Base-by-base conservation (phyloP, 2,888 invertebrate species). In the Pyrrhopygopsis socrates region DNA sequence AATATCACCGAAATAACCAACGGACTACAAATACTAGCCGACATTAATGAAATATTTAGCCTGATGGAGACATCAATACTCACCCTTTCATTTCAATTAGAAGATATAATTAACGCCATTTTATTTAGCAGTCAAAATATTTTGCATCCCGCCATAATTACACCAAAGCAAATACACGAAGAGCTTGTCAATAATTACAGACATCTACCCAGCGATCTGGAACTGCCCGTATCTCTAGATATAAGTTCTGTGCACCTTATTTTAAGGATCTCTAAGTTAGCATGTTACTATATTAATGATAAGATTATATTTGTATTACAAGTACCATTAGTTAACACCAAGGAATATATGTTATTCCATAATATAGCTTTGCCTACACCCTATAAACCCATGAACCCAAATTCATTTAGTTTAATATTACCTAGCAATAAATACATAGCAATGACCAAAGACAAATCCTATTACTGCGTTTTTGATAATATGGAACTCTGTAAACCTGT, bases 81-180 rank as follows among this genome's bases (percentile, higher is more conserved):
- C 24, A 79, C 79, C 18, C 20, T 79, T 5, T 79, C 78, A 2
- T 78, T 78, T 58, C 54, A 68, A 78, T 58, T 78, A 38, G 78
- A 78, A 78, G 78, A 78, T 29, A 24, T 71, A 54, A 70, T 54
- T n/a, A 79, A 71, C 81, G 70, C 91, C 18, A 81, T 92, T 4
- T 24, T 92, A n/a, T 82, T 92, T n/a, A 86, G 84, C 68, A 92
- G 67, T 24, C 30, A 73, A 50, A 90, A 92, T 67, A 85, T 81
- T 9, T 50, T 94, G 11, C 90, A 93, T 45, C 94, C 94, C 13
- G 54, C 90, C 0, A 73, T 93, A n/a, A 67, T 93, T 65, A 78
- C 91, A 3, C 94, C 91, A 0, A 73, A n/a, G 15, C 86, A 91
- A 29, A 38, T 94, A 18, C 89, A 84, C 22, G n/a, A 45, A 38